These are phyloP conservation scores for Thaleichthys pacificus DNA, from an alignment of 2,797 vertebrate species.

Conservation along the genomic window DNA sequence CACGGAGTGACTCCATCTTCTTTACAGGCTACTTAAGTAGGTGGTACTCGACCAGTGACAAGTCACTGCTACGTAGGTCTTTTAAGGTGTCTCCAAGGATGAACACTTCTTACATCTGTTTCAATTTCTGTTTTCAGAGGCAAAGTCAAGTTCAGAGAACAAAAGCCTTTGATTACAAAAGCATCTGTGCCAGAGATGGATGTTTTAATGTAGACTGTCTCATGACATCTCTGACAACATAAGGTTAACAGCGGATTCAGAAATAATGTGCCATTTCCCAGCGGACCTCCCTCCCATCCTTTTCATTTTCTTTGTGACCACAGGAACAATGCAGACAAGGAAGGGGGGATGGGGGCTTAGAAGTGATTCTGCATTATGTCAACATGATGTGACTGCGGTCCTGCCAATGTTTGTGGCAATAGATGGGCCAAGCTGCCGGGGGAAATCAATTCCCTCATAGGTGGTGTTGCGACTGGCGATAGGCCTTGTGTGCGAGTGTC, in stretches of 20 bases:
- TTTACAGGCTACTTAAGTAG: neutral
- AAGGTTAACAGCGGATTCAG: slow-evolving; percentile 68
- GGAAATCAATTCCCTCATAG: slow-evolving; percentile 77
- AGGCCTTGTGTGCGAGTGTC: slow-evolving; percentile 47
- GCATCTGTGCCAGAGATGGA: slow-evolving; percentile 43
- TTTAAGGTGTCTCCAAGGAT: slow-evolving; percentile 43
- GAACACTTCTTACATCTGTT: slow-evolving; percentile 41
- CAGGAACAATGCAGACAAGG: slow-evolving; percentile 65
- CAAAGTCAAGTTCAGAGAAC: slow-evolving; percentile 29
- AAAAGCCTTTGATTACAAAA: slow-evolving; percentile 62
- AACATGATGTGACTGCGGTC: slow-evolving; percentile 74
- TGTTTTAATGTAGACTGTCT: slow-evolving; percentile 49
- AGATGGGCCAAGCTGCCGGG: slow-evolving; percentile 68
- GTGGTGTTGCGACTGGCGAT: slow-evolving; percentile 64
- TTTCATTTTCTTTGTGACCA: slow-evolving; percentile 53
- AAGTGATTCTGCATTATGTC: slow-evolving; percentile 74
- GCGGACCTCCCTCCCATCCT: slow-evolving; percentile 58
- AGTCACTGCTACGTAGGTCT: slow-evolving; percentile 34
- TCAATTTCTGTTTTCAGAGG: slow-evolving; percentile 48
- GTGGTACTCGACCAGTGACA: slow-evolving; percentile 32
- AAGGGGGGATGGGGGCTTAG: slow-evolving; percentile 30
- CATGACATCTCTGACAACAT: slow-evolving; percentile 60
- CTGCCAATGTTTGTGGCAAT: slow-evolving; percentile 68
- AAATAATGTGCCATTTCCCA: slow-evolving; percentile 62
- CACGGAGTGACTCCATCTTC: slow-evolving; percentile 1